Base-by-base conservation (phyloP, 2,797 vertebrate species). In the Cyprinella venusta region DNA sequence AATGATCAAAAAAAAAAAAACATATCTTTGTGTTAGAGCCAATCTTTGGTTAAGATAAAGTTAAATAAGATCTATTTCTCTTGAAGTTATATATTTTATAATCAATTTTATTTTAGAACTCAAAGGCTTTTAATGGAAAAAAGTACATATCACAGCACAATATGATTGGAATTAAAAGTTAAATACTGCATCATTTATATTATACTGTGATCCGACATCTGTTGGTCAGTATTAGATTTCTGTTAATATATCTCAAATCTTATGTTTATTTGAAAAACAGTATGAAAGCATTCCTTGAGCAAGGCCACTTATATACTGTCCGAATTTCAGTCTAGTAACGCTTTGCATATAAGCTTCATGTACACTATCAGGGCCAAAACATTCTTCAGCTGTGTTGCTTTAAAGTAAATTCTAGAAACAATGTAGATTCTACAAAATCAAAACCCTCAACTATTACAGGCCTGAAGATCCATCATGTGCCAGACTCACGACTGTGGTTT, bases 1-100 rank as follows among this genome's bases (percentile, higher is more conserved):
- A 71, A 80, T 80, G 74, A 75, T 30, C 69, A 80, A 85, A 83
- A 81, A 63, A 79, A 42, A 36, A 69, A 85, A 71, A 84, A 88
- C 54, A 89, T 87, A 86, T 85, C 84, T 88, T 89, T 87, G 88
- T 89, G 90, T 90, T 92, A 92, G 91, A 92, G 90, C 92, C 94
- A 93, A 94, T 94, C 95, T 95, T 95, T 95, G 95, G 94, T 95
- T 95, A 93, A 91, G 89, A 92, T 84, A 91, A 89, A 90, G 71
- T 84, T 86, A 86, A 84, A 80, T 78, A 80, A 77, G 85, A 75
- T 85, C 52, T 24, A 84, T 24, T 40, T 48, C 26, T 38, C 42
- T 80, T 83, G 19, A 48, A 33, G 71, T 59, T 50, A 48, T 63
- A 69, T 74, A n/a, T 15, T 38, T 61, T 8, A 67, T 40, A 54